Conservation (phyloP, 2,888 invertebrate genomes). For the Apeira syringaria region DNA sequence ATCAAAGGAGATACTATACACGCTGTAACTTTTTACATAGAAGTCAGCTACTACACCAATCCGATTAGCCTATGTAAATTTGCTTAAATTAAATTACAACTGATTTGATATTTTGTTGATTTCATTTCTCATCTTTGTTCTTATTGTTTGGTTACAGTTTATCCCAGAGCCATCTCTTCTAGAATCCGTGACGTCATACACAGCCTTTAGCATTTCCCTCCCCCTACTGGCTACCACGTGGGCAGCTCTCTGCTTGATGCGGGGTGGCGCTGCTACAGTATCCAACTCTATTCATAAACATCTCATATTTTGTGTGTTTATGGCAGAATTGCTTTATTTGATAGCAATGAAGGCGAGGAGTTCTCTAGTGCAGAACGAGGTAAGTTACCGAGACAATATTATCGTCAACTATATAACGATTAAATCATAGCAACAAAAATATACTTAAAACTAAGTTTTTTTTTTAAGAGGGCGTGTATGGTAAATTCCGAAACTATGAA, state of each 20-base stretch:
- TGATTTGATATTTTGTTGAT: no score
- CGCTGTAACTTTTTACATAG: no score
- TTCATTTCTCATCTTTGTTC: no score
- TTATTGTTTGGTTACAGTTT: constrained; percentile 75
- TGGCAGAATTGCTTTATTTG: constrained; percentile 93
- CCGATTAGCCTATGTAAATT: no score
- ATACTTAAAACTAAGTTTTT: no score
- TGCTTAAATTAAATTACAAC: no score
- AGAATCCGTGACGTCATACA: constrained; percentile 94
- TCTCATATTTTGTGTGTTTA: constrained; percentile 94
- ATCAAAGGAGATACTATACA: no score
- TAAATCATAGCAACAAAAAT: no score
- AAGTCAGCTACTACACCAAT: no score
- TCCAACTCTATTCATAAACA: constrained; percentile 97
- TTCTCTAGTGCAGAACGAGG: constrained; percentile 92
- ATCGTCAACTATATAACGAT: no score
- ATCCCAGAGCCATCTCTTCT: constrained; percentile 94
- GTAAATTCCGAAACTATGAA: no score
- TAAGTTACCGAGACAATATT: no score
- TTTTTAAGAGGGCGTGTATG: background rate
- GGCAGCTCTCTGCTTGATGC: constrained; percentile 90
- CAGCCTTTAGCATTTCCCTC: constrained; percentile 93
- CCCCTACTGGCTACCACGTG: constrained; percentile 91
- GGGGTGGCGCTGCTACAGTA: constrained; percentile 93
- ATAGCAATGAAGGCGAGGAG: constrained; percentile 93